Conservation (phyloP, 2,888 invertebrate genomes). For the Zonitis immaculata region DNA sequence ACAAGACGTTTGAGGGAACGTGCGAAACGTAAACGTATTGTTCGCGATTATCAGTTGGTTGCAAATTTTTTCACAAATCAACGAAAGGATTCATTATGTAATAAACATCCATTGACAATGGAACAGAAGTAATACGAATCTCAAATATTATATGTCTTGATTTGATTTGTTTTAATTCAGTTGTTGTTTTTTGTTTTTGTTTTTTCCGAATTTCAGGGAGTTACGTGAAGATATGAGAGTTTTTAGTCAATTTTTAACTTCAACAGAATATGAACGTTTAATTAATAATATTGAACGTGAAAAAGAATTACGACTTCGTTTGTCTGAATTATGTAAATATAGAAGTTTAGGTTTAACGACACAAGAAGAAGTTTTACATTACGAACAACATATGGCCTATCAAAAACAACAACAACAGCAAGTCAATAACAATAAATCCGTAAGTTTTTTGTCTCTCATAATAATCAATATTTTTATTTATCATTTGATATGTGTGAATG, state of each 20-base stretch:
- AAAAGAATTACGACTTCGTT: conserved; percentile 74
- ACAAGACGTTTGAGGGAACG: conserved; percentile 77
- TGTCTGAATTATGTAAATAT: conserved; percentile 79
- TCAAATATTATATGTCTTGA: too few relatives aligned
- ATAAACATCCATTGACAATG: conserved; percentile 57
- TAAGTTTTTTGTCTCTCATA: conserved; percentile 42
- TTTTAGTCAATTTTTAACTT: conserved; percentile 84
- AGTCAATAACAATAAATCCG: conserved; percentile 64
- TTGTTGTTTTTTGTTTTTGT: neutral
- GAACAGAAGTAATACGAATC: conserved; percentile 73
- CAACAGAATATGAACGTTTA: conserved; percentile 77
- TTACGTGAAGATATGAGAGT: conserved; percentile 80
- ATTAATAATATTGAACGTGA: conserved; percentile 76
- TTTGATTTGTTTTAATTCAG: neutral
- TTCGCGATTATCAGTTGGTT: conserved; percentile 85
- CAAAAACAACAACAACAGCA: conserved; percentile 58
- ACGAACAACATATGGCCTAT: conserved; percentile 72
- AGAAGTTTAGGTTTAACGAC: conserved; percentile 80
- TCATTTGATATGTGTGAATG: too few relatives aligned
- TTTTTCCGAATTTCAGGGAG: conserved; percentile 58
- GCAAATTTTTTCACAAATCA: conserved; percentile 73
- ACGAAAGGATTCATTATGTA: conserved; percentile 47
- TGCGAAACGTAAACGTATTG: conserved; percentile 82
- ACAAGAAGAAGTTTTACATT: conserved; percentile 80
- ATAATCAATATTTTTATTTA: neutral